These are phyloP conservation scores for Leiothrix lutea DNA, from an alignment of 2,113 vertebrate genomes.

Conservation along the genomic window DNA sequence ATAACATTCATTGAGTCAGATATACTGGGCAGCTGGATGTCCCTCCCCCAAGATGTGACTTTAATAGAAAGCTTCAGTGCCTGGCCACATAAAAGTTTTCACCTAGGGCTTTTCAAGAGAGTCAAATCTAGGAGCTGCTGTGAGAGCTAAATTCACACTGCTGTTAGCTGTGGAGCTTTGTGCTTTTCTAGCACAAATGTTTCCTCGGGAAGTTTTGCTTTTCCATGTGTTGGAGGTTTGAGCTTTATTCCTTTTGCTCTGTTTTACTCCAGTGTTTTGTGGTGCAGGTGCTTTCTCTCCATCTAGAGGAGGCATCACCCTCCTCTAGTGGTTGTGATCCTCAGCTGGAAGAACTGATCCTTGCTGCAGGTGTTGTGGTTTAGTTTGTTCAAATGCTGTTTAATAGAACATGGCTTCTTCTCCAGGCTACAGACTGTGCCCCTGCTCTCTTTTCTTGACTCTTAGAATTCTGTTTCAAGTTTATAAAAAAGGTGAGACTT, in stretches of 20 bases:
- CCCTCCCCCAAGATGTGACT: too few relatives aligned
- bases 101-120: not conserved
- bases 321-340: not conserved
- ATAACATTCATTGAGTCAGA: not conserved
- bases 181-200: not conserved
- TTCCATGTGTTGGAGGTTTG: not conserved
- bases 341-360: not conserved
- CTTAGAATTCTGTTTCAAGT: not conserved
- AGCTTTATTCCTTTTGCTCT: not conserved
- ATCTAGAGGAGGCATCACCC: accelerated
- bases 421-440: not conserved
- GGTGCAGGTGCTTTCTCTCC: not conserved
- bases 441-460: not conserved
- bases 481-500: not conserved
- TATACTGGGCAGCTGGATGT: not conserved
- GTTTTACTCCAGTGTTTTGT: not conserved
- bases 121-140: not conserved
- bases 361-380: not conserved
- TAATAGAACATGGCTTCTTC: not conserved
- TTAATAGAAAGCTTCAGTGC: not conserved
- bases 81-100: not conserved
- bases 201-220: not conserved
- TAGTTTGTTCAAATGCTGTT: not conserved
- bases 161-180: too few relatives aligned
- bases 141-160: not conserved